Conservation (phyloP, 2,797 vertebrate species). For the Myioborus miniatus region DNA sequence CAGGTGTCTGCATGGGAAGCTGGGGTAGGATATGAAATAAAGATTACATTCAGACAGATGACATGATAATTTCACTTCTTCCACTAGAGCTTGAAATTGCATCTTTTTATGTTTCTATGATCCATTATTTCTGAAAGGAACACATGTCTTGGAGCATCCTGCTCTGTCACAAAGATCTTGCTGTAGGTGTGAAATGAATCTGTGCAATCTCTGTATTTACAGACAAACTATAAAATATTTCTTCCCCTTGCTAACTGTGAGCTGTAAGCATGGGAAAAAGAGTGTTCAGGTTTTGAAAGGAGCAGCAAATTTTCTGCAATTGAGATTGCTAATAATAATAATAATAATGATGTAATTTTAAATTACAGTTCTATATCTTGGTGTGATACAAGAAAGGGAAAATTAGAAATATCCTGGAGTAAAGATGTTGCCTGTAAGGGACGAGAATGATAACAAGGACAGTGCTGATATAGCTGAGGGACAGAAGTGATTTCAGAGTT, state of each 20-base stretch:
- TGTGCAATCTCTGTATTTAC: constrained; percentile 5
- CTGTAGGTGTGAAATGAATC: constrained; percentile 21
- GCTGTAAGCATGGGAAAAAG: neutral
- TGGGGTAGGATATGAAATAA: neutral
- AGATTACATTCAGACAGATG: neutral
- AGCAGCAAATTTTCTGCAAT: neutral
- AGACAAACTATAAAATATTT: neutral
- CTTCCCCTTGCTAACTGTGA: neutral
- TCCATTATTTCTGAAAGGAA: constrained; percentile 12
- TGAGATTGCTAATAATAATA: neutral
- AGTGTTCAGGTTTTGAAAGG: neutral
- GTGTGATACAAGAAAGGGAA: neutral
- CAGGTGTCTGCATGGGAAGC: neutral
- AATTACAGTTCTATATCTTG: neutral
- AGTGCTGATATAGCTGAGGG: neutral
- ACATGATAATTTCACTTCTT: constrained; percentile 13
- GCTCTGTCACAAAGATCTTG: neutral
- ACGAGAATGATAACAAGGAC: neutral
- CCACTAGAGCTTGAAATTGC: neutral
- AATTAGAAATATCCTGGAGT: neutral
- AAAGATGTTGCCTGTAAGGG: neutral
- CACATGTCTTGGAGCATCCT: neutral
- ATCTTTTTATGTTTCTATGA: neutral
- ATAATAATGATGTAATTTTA: neutral
- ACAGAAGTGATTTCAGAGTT: neutral